Evolutionary conservation across 2,888 invertebrate species (phyloP), one percentile per base, ranked within the genome.

Genomic region (Cybosia mesomella): DNA sequence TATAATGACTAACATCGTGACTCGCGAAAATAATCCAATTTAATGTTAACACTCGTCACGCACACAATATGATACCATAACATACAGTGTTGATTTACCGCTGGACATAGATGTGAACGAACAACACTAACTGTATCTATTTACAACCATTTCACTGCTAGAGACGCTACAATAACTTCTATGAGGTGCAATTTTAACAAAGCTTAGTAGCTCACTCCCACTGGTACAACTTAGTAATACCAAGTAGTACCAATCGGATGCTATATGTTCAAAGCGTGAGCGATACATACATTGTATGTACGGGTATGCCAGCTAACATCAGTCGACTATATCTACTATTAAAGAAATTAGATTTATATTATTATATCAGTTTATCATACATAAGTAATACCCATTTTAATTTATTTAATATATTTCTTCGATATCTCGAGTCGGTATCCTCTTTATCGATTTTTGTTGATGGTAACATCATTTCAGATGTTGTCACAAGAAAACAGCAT

Each of bases 1-100:
- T 75, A 80, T 88, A 89, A 89, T 89, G 89, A 89, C 88, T 88
- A 88, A 85, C 84, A 74, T 80, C 83, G 87, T 83, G 88, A 88
- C 87, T 82, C 77, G 77, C 76, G 76, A 76, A 80, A 75, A 80
- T 82, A 84, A 82, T 82, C 81, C 82, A 59, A 66, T 74, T 28
- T 59, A 77, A 69, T 74, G 81, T 81, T 74, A 77, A 70, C 72
- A 72, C 58, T 66, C 60, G 79, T 76, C 80, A 79, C 81, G 70
- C 64, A 68, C 68, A 71, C 72, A 67, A 70, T 59, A 68, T 73
- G 62, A 67, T 73, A 59, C 71, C 68, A 72, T 72, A 68, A 61
- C 22, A 62, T 58, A 74, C 58, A 58, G 71, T 59, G 67, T 67
- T 67, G 65, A 71, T 77, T 65, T 64, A 64, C 57, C 39, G 13